phyloP scores from a whole-genome alignment of 2,888 invertebrate genomes.

The Aleiodes testaceus region DNA sequence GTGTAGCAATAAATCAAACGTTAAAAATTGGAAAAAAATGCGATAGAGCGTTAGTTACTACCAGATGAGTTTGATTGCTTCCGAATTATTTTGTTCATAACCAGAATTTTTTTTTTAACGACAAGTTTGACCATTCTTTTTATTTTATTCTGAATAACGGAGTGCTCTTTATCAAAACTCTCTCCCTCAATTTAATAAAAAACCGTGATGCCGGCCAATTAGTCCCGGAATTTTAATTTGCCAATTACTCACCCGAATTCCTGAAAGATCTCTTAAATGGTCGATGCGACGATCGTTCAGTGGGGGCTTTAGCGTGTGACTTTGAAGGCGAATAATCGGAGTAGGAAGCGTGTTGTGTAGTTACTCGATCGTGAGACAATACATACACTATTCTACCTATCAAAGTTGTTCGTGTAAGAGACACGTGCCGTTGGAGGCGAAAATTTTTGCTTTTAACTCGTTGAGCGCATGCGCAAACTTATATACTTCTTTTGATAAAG shows the following conservation, averaged over 20 bases:
- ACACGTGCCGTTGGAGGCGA: conserved; percentile 33
- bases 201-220: not conserved
- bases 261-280: not conserved
- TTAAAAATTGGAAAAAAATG: no score
- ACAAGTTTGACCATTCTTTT: no score
- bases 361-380: conserved; percentile 26
- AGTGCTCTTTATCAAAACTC: no score
- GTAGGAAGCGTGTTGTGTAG: conserved; percentile 18
- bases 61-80: no score
- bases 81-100: no score
- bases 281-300: not conserved
- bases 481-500: not conserved
- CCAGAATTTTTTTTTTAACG: no score
- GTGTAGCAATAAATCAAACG: no score
- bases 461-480: conserved; percentile 9
- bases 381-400: conserved; percentile 17
- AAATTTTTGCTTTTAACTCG: not conserved
- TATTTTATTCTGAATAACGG: no score
- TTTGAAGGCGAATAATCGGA: conserved; percentile 5
- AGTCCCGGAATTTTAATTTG: not conserved
- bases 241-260: conserved; percentile 11
- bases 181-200: not conserved
- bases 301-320: not conserved
- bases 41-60: no score
- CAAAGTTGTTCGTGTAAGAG: conserved; percentile 19